Evolutionary conservation across 2,888 invertebrate species (phyloP).

Genomic region (Orthosia gothica): DNA sequence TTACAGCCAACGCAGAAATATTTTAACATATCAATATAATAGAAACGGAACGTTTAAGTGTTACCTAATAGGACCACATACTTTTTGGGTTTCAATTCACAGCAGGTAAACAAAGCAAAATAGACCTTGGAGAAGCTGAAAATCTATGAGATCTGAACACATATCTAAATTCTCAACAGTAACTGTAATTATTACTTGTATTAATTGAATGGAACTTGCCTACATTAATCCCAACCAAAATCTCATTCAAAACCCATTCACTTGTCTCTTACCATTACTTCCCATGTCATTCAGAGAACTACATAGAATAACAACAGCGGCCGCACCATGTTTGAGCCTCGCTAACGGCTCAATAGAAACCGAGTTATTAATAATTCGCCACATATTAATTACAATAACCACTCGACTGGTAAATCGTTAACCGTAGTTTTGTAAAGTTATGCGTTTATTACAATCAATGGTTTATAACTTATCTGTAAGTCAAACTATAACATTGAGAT

Average conservation of each 20-base stretch:
- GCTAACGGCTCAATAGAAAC: constrained; percentile 40
- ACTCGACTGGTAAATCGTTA: constrained; percentile 53
- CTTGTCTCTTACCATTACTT: constrained; percentile 12
- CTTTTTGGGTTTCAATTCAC: constrained; percentile 12
- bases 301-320: constrained; percentile 12
- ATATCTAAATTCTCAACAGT: neutral
- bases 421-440: constrained; percentile 42
- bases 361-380: constrained; percentile 57
- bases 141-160: neutral
- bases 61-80: constrained; percentile 19
- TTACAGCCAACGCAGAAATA: constrained; percentile 49
- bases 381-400: constrained; percentile 58
- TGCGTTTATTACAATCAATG: constrained; percentile 25
- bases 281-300: constrained; percentile 27
- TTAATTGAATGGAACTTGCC: neutral
- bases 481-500: neutral
- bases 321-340: constrained; percentile 27
- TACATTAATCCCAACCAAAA: neutral
- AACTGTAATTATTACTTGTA: neutral
- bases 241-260: neutral
- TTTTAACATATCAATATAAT: constrained; percentile 41
- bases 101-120: neutral
- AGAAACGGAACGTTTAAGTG: constrained; percentile 26
- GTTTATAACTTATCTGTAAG: neutral
- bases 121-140: neutral